Conservation (phyloP, 2,113 vertebrate genomes). For the Sterrhoptilus dennistouni region DNA sequence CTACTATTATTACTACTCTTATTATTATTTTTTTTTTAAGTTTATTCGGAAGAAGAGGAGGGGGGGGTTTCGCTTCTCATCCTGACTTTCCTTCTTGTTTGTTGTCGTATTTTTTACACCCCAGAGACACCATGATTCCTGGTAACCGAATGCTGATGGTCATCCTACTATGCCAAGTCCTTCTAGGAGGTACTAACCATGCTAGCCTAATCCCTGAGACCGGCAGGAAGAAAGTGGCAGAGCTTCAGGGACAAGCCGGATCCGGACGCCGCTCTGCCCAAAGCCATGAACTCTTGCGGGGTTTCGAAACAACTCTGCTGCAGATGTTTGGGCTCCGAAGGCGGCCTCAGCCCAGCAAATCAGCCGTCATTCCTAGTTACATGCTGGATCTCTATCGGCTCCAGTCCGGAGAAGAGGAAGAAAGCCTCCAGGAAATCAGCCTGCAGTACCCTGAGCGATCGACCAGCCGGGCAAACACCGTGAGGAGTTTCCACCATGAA, state of each 20-base stretch:
- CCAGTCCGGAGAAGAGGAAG: slow-evolving; percentile 93
- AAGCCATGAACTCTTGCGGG: slow-evolving; percentile 97
- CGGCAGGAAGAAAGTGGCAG: slow-evolving; percentile 93
- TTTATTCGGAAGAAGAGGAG: neutral
- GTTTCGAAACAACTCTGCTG: slow-evolving; percentile 97
- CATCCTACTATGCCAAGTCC: slow-evolving; percentile 99
- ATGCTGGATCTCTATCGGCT: slow-evolving; percentile 97
- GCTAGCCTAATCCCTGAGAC: slow-evolving; percentile 98
- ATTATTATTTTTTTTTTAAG: neutral
- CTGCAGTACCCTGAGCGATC: slow-evolving; percentile 94
- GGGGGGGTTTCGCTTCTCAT: slow-evolving; percentile 22
- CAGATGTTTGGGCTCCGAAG: slow-evolving; percentile 98
- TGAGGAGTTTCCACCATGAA: slow-evolving; percentile 98
- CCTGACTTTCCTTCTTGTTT: slow-evolving; percentile 67
- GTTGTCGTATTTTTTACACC: slow-evolving; percentile 67
- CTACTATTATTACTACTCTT: neutral
- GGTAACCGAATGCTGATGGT: slow-evolving; percentile 99
- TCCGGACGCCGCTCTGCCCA: slow-evolving; percentile 84
- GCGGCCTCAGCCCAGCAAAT: slow-evolving; percentile 90
- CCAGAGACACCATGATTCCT: slow-evolving; percentile 99
- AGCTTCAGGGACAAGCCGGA: slow-evolving; percentile 83
- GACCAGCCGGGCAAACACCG: slow-evolving; percentile 95
- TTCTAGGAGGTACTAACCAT: slow-evolving; percentile 96
- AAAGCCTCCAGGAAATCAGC: slow-evolving; percentile 77
- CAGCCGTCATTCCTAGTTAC: slow-evolving; percentile 89